These are phyloP conservation scores for Portunus trituberculatus DNA, from an alignment of 1,140 invertebrate species.

Conservation along the genomic window DNA sequence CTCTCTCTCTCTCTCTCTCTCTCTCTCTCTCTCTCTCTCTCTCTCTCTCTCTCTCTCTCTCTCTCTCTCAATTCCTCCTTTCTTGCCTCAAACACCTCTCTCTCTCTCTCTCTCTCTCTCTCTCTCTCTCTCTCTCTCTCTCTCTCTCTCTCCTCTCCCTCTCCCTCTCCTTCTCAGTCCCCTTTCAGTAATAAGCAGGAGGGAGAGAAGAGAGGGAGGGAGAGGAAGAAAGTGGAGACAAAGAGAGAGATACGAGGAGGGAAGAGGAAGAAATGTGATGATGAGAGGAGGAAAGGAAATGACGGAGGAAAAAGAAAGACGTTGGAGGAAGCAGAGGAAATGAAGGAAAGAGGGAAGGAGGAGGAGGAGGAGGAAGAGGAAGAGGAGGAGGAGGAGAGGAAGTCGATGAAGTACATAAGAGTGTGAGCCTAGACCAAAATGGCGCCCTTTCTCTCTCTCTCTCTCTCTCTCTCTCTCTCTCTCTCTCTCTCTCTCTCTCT, in stretches of 20 bases:
- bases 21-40: neutral
- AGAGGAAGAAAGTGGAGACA: neutral
- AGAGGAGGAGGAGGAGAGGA: conserved; percentile 8
- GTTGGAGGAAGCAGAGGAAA: no score
- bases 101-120: neutral
- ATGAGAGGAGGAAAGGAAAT: neutral
- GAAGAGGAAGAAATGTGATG: no score
- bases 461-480: neutral
- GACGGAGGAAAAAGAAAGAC: no score
- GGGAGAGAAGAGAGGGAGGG: neutral
- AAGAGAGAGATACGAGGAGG: neutral
- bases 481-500: neutral
- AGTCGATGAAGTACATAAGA: conserved; percentile 9
- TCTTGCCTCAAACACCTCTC: neutral
- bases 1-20: neutral
- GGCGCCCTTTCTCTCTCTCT: neutral
- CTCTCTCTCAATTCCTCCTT: neutral
- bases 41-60: neutral
- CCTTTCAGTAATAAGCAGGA: neutral
- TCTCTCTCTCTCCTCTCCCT: neutral
- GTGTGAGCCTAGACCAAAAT: conserved; percentile 9
- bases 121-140: neutral
- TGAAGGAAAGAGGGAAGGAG: no score
- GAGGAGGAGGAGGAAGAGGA: neutral
- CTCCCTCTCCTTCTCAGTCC: neutral